These are phyloP conservation scores for Hippopotamyrus pictus DNA, from an alignment of 2,797 vertebrate genomes.

Conservation along the genomic window DNA sequence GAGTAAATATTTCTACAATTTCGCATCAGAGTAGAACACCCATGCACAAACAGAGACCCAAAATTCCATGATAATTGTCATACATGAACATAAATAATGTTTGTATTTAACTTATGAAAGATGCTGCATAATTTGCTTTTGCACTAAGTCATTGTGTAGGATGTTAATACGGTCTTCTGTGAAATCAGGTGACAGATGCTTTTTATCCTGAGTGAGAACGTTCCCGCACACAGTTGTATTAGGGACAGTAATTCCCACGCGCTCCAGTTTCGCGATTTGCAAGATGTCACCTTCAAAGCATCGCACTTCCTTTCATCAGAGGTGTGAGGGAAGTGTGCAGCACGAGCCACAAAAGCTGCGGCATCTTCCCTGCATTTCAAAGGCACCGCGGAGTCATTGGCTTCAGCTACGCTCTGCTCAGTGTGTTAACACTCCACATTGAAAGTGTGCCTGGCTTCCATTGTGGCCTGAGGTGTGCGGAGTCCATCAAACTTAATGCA, in stretches of 20 bases:
- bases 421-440: neutral
- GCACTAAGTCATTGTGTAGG: neutral
- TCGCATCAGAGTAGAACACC: neutral
- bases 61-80: neutral
- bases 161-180: neutral
- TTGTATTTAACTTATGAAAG: neutral
- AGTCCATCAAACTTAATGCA: neutral
- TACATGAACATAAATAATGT: neutral
- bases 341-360: neutral
- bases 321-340: conserved; percentile 35
- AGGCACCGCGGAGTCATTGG: conserved; percentile 17
- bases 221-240: neutral
- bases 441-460: conserved; percentile 15
- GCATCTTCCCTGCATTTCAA: conserved; percentile 33
- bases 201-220: conserved; percentile 11
- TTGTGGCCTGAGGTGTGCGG: neutral
- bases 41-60: neutral
- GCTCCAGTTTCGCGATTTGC: neutral
- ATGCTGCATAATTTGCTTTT: neutral
- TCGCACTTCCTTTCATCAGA: conserved; percentile 29
- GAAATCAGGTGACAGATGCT: neutral
- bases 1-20: neutral
- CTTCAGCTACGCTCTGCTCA: neutral
- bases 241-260: conserved; percentile 23
- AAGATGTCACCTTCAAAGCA: neutral